phyloP scores from a whole-genome alignment of 2,888 invertebrate genomes.

The Eupeodes latifasciatus region DNA sequence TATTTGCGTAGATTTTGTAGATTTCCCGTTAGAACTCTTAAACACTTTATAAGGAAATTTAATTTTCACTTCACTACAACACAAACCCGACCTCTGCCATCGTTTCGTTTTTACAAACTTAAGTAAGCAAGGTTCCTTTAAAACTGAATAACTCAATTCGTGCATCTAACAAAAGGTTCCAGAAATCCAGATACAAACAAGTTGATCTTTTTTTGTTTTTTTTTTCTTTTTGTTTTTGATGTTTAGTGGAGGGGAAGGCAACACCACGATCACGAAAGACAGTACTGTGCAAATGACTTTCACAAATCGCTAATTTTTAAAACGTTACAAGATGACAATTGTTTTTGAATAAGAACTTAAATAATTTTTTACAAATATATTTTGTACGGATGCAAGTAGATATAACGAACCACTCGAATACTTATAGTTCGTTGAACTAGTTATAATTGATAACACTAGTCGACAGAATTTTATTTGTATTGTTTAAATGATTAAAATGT shows the following conservation, averaged over 20 bases:
- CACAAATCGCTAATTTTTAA: background rate
- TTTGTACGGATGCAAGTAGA: too few relatives aligned
- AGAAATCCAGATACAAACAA: slow-evolving; percentile 38
- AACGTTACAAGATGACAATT: too few relatives aligned
- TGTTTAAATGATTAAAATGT: too few relatives aligned
- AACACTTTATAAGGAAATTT: slow-evolving; percentile 43
- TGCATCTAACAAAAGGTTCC: slow-evolving; percentile 68
- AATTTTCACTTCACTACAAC: slow-evolving; percentile 44
- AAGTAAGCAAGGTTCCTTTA: slow-evolving; percentile 55
- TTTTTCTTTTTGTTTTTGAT: background rate
- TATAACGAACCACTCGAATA: too few relatives aligned
- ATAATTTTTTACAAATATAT: too few relatives aligned
- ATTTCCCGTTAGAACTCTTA: slow-evolving; percentile 62
- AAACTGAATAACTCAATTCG: slow-evolving; percentile 61
- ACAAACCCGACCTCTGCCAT: slow-evolving; percentile 11
- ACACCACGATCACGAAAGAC: slow-evolving; percentile 16
- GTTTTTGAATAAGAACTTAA: too few relatives aligned
- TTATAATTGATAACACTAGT: too few relatives aligned
- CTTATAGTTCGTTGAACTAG: too few relatives aligned
- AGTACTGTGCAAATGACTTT: slow-evolving; percentile 18
- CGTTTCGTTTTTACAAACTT: slow-evolving; percentile 40
- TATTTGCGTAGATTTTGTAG: slow-evolving; percentile 57
- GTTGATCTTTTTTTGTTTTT: slow-evolving; percentile 5
- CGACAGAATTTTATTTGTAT: too few relatives aligned
- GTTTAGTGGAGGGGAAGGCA: slow-evolving; percentile 9